Percentiles rank a stretch among this genome's conserved stretches.
Evolutionary conservation across 30 jellyfish, hydroid and myxozoan genomes (phyloP).

Genomic region (Aurelia sp.): DNA sequence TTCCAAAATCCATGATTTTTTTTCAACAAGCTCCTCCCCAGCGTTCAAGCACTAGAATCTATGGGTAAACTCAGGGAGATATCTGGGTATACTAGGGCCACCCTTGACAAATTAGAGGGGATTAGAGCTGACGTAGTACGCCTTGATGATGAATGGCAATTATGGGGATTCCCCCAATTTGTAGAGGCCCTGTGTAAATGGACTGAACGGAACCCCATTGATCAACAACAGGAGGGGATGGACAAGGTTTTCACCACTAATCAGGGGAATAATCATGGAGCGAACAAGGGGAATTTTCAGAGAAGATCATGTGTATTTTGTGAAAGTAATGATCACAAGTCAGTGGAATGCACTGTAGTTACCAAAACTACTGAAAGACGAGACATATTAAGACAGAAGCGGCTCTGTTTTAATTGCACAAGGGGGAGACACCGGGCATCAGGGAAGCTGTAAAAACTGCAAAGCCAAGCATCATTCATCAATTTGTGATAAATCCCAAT

Average conservation of each 20-base stretch:
- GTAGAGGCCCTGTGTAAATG: constrained; percentile 56
- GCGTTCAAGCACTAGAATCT: constrained; percentile 72
- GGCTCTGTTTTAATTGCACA: constrained; percentile 76
- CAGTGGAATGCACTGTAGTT: constrained; percentile 16
- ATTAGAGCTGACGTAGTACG: constrained; percentile 66
- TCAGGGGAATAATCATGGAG: not conserved
- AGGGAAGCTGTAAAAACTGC: constrained; percentile 50
- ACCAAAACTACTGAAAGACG: constrained; percentile 39
- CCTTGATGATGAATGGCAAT: constrained; percentile 52
- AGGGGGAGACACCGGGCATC: constrained; percentile 71
- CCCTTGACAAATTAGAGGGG: constrained; percentile 71
- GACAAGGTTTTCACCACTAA: constrained; percentile 24
- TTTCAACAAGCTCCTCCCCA: constrained; percentile 20
- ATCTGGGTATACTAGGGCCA: constrained; percentile 40
- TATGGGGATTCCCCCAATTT: constrained; percentile 57
- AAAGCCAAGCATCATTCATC: constrained; percentile 72
- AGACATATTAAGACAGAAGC: constrained; percentile 43
- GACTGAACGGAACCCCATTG: constrained; percentile 66
- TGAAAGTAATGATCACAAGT: constrained; percentile 21
- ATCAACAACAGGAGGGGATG: constrained; percentile 9
- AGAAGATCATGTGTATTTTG: constrained; percentile 44
- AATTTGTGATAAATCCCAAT: constrained; percentile 54
- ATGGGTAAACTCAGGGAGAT: constrained; percentile 63
- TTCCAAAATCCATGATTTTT: constrained; percentile 38
- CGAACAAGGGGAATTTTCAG: not conserved